Evolutionary conservation across 1,140 invertebrate genomes (phyloP), one percentile per base, ranked within the genome.

Genomic region (Penaeus vannamei): DNA sequence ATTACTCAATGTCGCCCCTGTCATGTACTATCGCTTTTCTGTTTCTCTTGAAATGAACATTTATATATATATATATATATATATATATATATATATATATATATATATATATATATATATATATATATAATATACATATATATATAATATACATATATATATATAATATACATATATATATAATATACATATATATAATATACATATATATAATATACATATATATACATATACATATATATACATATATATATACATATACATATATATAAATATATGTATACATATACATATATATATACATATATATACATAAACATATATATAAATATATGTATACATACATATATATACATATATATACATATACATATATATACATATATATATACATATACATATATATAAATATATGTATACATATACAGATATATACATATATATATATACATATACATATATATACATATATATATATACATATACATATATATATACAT

Each of bases 71-170:
- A n/a, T n/a, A 76, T 76, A 32, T 76, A 8, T 76, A 32, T 76
- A 32, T 76, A 32, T 76, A 22, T 76, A 22, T 76, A 3, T 29
- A 76, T 76, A 76, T 76, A 76, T 72, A 72, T 72, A 72, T 72
- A n/a, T n/a, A 72, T 72, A n/a, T 72, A 72, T 72, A 72, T 72
- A 72, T 72, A 72, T 72, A 72, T 72, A 72, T 72, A 72, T 72
- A 72, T 72, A 72, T 72, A n/a, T 72, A 2, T 72, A n/a, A 2
- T 72, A 2, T 72, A 8, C n/a, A 2, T 72, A 2, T 72, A 2
- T 72, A 2, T 72, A 2, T 72, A n/a, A 4, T 72, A n/a, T 72
- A n/a, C n/a, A n/a, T n/a, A 3, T 72, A 8, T 23, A 8, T 72
- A n/a, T 72, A 8, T 72, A n/a, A n/a, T 72, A 72, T 72, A 26